Conservation (phyloP, 1,140 invertebrate species). For the Potamilus streckersoni region DNA sequence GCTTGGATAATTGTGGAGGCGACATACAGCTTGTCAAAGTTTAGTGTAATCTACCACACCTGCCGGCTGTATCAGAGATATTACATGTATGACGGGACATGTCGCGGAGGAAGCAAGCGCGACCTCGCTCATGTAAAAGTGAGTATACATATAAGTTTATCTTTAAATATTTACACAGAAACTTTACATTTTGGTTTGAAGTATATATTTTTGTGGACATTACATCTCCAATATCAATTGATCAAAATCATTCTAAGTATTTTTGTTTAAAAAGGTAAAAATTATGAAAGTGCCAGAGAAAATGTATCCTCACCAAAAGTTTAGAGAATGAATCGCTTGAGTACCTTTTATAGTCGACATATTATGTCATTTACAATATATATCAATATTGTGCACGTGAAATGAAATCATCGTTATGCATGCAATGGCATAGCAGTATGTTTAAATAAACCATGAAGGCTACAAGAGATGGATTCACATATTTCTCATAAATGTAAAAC, state of each 20-base stretch:
- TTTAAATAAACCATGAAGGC: too few species aligned
- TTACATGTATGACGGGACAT: conserved; percentile 18
- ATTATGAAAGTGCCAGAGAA: background rate
- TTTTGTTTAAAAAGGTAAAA: background rate
- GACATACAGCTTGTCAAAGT: background rate
- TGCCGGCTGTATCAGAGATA: background rate
- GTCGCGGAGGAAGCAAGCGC: conserved; percentile 53
- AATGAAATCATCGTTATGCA: too few species aligned
- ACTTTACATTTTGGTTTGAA: background rate
- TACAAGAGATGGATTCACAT: too few species aligned
- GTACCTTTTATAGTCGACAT: too few species aligned
- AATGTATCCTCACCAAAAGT: background rate
- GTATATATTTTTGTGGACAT: background rate
- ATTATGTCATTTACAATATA: too few species aligned
- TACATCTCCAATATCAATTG: background rate
- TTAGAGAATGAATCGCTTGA: background rate
- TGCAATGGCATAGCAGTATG: too few species aligned
- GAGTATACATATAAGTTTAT: conserved; percentile 27
- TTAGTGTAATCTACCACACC: background rate
- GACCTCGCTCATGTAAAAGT: conserved; percentile 54
- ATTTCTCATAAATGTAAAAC: too few species aligned
- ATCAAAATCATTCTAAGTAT: background rate
- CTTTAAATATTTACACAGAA: background rate
- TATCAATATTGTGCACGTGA: too few species aligned
- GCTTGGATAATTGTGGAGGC: too few species aligned